Conservation (phyloP, 2,113 vertebrate species). For the Ophthalmolycus amberensis region DNA sequence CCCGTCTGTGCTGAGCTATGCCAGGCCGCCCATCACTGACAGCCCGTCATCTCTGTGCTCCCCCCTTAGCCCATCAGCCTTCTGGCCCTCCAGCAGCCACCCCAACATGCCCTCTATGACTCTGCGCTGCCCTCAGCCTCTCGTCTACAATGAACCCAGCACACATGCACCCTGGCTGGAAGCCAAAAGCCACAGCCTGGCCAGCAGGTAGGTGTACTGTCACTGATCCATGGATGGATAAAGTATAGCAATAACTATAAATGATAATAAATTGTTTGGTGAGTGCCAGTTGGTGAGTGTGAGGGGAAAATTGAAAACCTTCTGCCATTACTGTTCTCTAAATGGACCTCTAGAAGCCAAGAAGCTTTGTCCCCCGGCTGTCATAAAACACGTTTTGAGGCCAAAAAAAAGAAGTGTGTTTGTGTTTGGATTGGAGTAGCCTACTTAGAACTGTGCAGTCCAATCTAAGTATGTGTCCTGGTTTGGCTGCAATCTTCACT, state of each 20-base stretch:
- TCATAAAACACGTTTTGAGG: no score
- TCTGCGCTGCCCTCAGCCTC: conserved; percentile 86
- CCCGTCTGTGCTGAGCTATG: conserved; percentile 86
- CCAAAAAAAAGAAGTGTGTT: background rate
- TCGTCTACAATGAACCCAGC: conserved; percentile 85
- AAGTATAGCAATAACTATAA: background rate
- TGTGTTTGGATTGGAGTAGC: background rate
- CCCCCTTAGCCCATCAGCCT: conserved; percentile 82
- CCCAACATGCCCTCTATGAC: conserved; percentile 84
- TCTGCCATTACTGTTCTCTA: background rate
- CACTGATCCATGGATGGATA: background rate
- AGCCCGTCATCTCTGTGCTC: conserved; percentile 73
- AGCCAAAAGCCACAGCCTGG: conserved; percentile 69
- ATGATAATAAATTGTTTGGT: background rate
- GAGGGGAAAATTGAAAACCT: background rate
- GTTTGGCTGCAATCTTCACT: background rate
- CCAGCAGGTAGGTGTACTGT: conserved; percentile 79
- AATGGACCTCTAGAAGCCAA: background rate
- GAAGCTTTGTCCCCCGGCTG: background rate
- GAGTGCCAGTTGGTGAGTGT: no score
- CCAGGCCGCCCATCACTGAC: conserved; percentile 78
- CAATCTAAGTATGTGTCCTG: background rate
- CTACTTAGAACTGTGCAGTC: background rate
- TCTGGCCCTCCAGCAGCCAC: conserved; percentile 88
- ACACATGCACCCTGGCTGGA: conserved; percentile 88